Percentiles rank a stretch among this genome's conserved stretches.
phyloP scores from a whole-genome alignment of 2,797 vertebrate genomes.

The Chrysocyon brachyurus region DNA sequence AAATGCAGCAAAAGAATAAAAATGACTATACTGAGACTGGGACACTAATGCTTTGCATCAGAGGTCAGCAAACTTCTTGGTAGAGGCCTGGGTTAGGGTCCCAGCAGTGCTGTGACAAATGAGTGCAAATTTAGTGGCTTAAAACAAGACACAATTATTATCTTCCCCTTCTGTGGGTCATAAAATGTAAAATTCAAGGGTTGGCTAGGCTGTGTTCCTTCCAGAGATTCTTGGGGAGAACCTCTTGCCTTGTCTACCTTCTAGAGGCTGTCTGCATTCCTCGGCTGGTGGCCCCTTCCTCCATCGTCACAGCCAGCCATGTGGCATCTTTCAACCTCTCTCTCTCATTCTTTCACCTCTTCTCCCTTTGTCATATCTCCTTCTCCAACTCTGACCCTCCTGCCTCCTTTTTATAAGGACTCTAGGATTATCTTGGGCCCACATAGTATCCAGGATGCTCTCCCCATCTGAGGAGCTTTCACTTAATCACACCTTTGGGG shows the following conservation, averaged over 20 bases:
- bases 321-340: neutral
- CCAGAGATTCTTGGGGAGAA: neutral
- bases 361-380: neutral
- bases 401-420: neutral
- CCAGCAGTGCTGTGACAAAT: neutral
- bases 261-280: neutral
- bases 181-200: neutral
- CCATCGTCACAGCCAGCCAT: neutral
- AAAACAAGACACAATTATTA: neutral
- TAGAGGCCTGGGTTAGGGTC: neutral
- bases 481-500: neutral
- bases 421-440: neutral
- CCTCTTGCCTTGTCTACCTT: neutral
- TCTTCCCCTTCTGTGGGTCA: neutral
- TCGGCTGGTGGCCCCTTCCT: neutral
- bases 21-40: neutral
- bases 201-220: neutral
- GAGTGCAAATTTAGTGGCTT: neutral
- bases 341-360: neutral
- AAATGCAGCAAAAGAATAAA: neutral
- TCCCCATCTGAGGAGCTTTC: neutral
- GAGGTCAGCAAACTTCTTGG: neutral
- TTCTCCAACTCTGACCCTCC: neutral
- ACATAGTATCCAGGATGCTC: neutral
- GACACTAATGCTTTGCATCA: fast-evolving